phyloP scores from a whole-genome alignment of 53 echinoderm and acorn worm species.

The Temnopleurus reevesii region DNA sequence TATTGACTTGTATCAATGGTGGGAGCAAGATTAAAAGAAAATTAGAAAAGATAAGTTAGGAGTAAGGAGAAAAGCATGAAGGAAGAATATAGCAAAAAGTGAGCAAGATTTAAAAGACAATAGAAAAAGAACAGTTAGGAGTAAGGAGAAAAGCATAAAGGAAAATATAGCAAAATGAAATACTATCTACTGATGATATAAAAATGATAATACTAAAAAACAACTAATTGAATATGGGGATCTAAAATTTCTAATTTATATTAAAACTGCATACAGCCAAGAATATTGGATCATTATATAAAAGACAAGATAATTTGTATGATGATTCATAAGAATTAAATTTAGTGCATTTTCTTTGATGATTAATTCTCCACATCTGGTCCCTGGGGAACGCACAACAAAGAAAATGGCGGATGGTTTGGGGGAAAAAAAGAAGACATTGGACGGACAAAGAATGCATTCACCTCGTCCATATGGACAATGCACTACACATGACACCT shows the following conservation, averaged over 20 bases:
- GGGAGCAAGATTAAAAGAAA: not conserved
- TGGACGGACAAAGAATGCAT: not conserved
- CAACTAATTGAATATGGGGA: no score
- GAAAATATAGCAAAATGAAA: not conserved
- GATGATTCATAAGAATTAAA: no score
- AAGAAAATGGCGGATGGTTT: no score
- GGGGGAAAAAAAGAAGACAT: not conserved
- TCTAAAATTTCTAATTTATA: no score
- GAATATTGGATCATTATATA: no score
- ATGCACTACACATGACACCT: slow-evolving; percentile 28
- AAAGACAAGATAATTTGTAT: no score
- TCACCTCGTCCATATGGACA: slow-evolving; percentile 20
- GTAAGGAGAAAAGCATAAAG: not conserved
- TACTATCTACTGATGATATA: no score
- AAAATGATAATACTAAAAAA: no score
- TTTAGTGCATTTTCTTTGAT: no score
- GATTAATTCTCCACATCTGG: not conserved
- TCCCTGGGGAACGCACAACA: not conserved
- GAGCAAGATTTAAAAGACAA: not conserved
- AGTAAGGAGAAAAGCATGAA: not conserved
- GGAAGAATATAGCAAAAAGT: not conserved
- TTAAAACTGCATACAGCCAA: no score
- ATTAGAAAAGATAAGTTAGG: not conserved
- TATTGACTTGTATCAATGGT: no score
- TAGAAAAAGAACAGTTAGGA: not conserved